A percentile compares a stretch with the other conserved stretches of the same genome.
Evolutionary conservation across 2,888 invertebrate species (phyloP).

Genomic region (Malthinus flaveolus): DNA sequence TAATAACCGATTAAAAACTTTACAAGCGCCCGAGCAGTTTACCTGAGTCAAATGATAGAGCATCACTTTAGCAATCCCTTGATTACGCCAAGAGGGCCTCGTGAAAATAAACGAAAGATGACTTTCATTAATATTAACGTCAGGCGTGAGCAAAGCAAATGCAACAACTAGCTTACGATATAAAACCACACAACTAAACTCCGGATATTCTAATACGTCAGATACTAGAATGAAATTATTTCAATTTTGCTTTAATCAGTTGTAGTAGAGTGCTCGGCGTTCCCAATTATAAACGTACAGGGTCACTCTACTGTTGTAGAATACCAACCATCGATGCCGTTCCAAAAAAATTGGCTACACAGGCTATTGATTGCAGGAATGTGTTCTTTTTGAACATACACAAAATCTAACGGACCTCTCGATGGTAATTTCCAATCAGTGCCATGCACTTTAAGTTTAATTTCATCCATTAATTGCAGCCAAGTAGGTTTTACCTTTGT

Average conservation of each 20-base stretch:
- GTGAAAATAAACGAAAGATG: slow-evolving; percentile 90
- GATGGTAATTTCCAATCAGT: slow-evolving; percentile 49
- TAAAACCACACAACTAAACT: slow-evolving; percentile 86
- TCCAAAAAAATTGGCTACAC: slow-evolving; percentile 89
- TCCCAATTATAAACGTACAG: too few relatives aligned
- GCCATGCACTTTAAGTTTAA: slow-evolving; percentile 60
- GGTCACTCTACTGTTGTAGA: slow-evolving; percentile 3
- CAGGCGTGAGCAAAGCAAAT: slow-evolving; percentile 90
- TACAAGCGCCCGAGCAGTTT: slow-evolving; percentile 20
- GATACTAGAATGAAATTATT: slow-evolving; percentile 67
- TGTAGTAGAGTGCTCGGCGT: too few relatives aligned
- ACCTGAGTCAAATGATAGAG: slow-evolving; percentile 89
- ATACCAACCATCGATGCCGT: slow-evolving; percentile 84
- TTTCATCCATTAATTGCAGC: slow-evolving; percentile 70
- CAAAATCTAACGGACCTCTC: slow-evolving; percentile 75
- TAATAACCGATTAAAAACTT: not conserved
- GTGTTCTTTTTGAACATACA: slow-evolving; percentile 85
- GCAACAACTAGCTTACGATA: slow-evolving; percentile 82
- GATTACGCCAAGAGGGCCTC: slow-evolving; percentile 82
- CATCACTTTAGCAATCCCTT: slow-evolving; percentile 88
- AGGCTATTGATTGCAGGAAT: slow-evolving; percentile 85
- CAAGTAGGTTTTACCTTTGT: slow-evolving; percentile 67
- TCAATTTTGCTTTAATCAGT: not conserved
- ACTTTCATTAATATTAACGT: slow-evolving; percentile 78
- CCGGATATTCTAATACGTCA: slow-evolving; percentile 88